These are phyloP conservation scores for Acrobasis consociella DNA, from an alignment of 2,888 invertebrate species.

Conservation along the genomic window DNA sequence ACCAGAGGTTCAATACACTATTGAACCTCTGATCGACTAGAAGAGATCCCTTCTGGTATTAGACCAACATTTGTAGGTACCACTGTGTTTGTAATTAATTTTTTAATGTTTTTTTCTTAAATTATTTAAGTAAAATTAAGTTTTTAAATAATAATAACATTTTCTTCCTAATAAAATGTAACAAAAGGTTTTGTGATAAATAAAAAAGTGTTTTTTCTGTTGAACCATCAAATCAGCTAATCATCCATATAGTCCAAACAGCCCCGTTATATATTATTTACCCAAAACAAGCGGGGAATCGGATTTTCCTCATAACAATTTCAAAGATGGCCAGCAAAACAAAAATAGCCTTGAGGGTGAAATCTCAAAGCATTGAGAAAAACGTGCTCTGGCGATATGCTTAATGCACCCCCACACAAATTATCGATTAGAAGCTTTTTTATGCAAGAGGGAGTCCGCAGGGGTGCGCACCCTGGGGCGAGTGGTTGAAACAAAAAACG, in stretches of 20 bases:
- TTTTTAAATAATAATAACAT: no score
- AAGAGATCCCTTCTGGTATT: no score
- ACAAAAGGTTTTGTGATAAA: background rate
- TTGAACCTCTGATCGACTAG: no score
- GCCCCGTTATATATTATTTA: conserved; percentile 19
- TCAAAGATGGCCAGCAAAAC: conserved; percentile 69
- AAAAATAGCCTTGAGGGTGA: conserved; percentile 75
- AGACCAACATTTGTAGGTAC: no score
- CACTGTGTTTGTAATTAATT: no score
- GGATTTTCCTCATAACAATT: conserved; percentile 59
- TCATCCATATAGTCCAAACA: conserved; percentile 16
- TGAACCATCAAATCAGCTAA: conserved; percentile 9
- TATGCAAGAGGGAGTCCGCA: conserved; percentile 81
- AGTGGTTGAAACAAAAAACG: conserved; percentile 82
- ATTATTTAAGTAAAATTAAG: no score
- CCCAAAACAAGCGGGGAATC: conserved; percentile 43
- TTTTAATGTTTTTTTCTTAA: no score
- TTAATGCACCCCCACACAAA: conserved; percentile 83
- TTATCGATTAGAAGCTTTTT: conserved; percentile 84
- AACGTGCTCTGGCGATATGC: conserved; percentile 79
- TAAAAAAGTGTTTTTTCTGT: background rate
- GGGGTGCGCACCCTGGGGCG: conserved; percentile 74
- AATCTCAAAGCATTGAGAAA: conserved; percentile 78
- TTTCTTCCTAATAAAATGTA: no score
- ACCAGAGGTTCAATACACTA: no score